phyloP scores from a whole-genome alignment of 2,797 vertebrate genomes.

The Rhynchotus rufescens region DNA sequence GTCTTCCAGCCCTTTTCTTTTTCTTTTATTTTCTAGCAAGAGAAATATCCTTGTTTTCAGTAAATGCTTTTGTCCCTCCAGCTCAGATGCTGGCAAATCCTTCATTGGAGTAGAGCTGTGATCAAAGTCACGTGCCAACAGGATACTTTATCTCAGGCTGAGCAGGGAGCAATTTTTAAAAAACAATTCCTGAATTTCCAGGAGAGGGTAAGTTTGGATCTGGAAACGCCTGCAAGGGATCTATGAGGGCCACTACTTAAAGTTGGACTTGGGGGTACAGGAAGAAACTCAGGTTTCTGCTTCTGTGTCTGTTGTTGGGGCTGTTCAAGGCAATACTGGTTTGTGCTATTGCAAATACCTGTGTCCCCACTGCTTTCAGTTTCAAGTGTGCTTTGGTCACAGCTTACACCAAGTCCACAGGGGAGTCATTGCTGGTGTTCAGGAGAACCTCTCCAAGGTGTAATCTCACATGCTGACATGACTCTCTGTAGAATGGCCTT shows the following conservation, averaged over 20 bases:
- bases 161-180: neutral
- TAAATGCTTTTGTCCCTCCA: neutral
- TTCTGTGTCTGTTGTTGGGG: neutral
- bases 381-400: neutral
- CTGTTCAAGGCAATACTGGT: neutral
- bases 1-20: neutral
- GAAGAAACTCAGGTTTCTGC: neutral
- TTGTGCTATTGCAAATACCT: neutral
- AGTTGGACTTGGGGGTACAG: neutral
- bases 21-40: neutral
- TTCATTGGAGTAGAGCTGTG: neutral
- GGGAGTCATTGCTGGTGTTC: neutral
- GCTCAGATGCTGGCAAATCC: neutral
- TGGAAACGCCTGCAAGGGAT: neutral
- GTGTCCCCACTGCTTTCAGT: neutral
- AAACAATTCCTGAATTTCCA: neutral
- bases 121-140: neutral
- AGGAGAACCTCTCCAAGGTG: neutral
- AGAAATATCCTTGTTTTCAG: neutral
- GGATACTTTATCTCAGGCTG: neutral
- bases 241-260: accelerated
- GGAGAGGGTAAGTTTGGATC: neutral
- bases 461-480: neutral
- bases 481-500: accelerated
- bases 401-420: neutral